phyloP scores from a whole-genome alignment of 37 sponge, comb jelly and placozoan genomes.

The Axinella damicornis region DNA sequence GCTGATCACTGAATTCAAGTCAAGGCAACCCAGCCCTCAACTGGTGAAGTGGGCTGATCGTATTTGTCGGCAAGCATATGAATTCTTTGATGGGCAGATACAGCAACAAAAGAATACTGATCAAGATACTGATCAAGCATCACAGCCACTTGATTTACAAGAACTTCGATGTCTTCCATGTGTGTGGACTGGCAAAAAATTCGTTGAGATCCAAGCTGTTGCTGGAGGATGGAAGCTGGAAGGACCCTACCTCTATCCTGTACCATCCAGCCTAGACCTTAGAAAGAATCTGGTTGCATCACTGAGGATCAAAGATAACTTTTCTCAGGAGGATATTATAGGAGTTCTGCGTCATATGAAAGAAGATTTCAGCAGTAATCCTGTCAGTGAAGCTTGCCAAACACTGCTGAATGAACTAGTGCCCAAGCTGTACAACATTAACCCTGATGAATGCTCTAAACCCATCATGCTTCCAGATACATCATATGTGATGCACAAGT shows the following conservation, averaged over 20 bases:
- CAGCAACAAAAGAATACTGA: no score
- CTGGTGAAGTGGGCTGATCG: background rate
- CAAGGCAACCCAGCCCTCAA: background rate
- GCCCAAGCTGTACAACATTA: background rate
- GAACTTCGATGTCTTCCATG: background rate
- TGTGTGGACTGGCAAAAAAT: conserved; percentile 48
- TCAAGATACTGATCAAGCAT: background rate
- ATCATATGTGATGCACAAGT: conserved; percentile 19
- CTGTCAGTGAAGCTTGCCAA: conserved; percentile 17
- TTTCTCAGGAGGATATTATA: conserved; percentile 21
- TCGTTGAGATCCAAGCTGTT: conserved; percentile 9
- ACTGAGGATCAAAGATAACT: conserved; percentile 17
- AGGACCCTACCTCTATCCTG: conserved; percentile 40
- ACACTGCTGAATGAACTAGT: background rate
- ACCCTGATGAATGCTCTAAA: background rate
- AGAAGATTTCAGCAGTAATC: background rate
- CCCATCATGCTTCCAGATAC: conserved; percentile 45
- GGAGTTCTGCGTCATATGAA: conserved; percentile 39
- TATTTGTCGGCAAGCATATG: conserved; percentile 16
- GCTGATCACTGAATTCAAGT: background rate
- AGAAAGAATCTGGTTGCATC: background rate
- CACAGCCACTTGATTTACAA: background rate
- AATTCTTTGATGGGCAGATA: conserved; percentile 11
- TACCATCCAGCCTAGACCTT: conserved; percentile 14
- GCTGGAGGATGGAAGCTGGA: conserved; percentile 4